Base-by-base conservation (phyloP, 2,888 invertebrate species). In the Miltochrista miniata region DNA sequence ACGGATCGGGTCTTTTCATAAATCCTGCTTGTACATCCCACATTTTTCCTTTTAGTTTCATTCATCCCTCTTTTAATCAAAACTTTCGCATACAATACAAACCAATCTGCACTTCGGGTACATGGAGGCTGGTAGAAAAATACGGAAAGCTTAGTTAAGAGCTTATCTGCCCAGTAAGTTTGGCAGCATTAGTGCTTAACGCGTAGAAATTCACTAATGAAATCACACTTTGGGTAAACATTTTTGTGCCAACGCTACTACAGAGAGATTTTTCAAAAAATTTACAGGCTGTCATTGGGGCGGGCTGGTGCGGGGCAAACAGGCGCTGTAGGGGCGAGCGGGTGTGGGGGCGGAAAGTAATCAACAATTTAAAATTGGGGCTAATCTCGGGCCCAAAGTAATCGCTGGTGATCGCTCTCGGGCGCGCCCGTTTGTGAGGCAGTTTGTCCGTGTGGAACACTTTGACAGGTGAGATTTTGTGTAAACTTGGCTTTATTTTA, bases 331-430 rank as follows among this genome's bases (percentile, higher is more conserved):
- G 62, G 60, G 49, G 64, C 61, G 53, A 56, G 64, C 61, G 59
- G 45, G 49, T n/a, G 37, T 29, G 65, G 68, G 81, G 78, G 65
- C 60, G 67, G 72, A 77, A 83, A 78, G 87, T 86, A 89, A 90
- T 90, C 87, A 89, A 89, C 89, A 89, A 89, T 90, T 89, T 89
- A 87, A 90, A 89, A 90, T 87, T 88, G 87, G 81, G 81, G 79
- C 86, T 90, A 87, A 89, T 88, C 89, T 86, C 69, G 66, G 70
- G 72, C 76, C 72, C 66, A 65, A 56, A 68, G 79, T 85, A 85
- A 86, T 87, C 83, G 76, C 54, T 54, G 57, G 76, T 81, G 73
- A 90, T 90, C 88, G 81, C 74, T 89, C 87, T 81, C 75, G 69
- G 55, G 41, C 40, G 51, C 35, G 34, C 46, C 35, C 46, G 34